These are phyloP conservation scores for Pachyseris speciosa DNA, from an alignment of 64 coral and sea anemone genomes.

Conservation along the genomic window DNA sequence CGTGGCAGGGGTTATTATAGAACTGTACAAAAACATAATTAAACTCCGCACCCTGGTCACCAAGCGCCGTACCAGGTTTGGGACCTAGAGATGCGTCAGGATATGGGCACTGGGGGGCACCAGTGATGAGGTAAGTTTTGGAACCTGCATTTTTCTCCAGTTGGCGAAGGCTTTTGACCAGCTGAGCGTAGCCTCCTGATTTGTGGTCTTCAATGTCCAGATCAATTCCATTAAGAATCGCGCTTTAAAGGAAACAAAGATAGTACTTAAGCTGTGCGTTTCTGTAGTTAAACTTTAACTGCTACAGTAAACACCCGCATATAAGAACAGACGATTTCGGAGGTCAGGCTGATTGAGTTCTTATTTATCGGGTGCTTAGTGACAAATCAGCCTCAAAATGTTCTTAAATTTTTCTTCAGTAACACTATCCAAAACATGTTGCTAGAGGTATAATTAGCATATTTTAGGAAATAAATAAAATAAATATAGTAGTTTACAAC, in stretches of 20 bases:
- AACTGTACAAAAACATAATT: slow-evolving; percentile 1
- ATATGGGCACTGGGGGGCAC: slow-evolving; percentile 1
- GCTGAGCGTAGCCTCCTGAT: slow-evolving; percentile 8
- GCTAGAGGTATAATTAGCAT: too few relatives aligned
- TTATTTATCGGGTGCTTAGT: too few relatives aligned
- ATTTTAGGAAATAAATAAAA: too few relatives aligned
- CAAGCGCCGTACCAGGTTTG: neutral
- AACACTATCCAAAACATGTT: too few relatives aligned
- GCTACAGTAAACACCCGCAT: too few relatives aligned
- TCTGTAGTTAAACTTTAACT: neutral
- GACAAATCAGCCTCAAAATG: too few relatives aligned
- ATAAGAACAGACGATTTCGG: too few relatives aligned
- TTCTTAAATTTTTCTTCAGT: too few relatives aligned
- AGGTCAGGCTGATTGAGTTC: too few relatives aligned
- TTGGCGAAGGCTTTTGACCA: neutral
- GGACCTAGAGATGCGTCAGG: slow-evolving; percentile 10
- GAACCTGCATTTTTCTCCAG: neutral
- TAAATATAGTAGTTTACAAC: too few relatives aligned
- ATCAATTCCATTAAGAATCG: slow-evolving; percentile 1
- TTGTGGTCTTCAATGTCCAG: slow-evolving; percentile 10
- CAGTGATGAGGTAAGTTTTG: slow-evolving; percentile 11
- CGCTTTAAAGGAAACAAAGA: neutral
- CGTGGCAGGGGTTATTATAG: slow-evolving; percentile 1
- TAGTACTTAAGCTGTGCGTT: neutral
- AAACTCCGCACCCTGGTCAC: neutral